Evolutionary conservation across 2,797 vertebrate genomes (phyloP).

Genomic region (Kryptolebias ocellatus): DNA sequence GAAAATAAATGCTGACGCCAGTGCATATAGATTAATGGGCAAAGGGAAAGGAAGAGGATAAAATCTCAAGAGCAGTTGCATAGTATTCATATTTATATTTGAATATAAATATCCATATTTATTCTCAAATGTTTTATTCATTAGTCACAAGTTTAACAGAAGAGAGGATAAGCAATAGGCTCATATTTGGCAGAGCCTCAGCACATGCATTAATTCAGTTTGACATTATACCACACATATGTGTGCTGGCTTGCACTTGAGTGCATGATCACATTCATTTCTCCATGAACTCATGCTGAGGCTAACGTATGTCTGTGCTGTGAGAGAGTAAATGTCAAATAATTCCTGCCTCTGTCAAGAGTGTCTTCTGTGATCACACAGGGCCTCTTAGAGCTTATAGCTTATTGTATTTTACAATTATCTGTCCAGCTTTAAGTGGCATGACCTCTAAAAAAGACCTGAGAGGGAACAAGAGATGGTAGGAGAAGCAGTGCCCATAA

Average conservation of each 20-base stretch:
- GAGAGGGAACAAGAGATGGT: conserved; percentile 12
- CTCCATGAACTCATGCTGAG: conserved; percentile 16
- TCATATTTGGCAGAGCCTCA: conserved; percentile 46
- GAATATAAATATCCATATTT: conserved; percentile 70
- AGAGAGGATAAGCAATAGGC: conserved; percentile 55
- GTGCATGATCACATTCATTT: conserved; percentile 28
- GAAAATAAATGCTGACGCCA: conserved; percentile 62
- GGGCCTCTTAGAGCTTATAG: conserved; percentile 13
- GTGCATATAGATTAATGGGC: conserved; percentile 63
- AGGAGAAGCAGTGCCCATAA: conserved; percentile 37
- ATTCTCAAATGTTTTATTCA: conserved; percentile 77
- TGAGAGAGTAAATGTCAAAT: conserved; percentile 30
- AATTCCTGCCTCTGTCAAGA: conserved; percentile 9
- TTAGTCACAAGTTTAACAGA: conserved; percentile 38
- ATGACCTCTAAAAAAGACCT: conserved; percentile 34
- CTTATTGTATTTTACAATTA: conserved; percentile 22
- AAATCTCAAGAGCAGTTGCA: conserved; percentile 66
- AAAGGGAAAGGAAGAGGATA: conserved; percentile 37
- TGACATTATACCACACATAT: conserved; percentile 37
- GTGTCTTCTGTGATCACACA: conserved; percentile 17
- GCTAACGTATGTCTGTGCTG: conserved; percentile 21
- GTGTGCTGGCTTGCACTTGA: conserved; percentile 17
- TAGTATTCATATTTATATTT: conserved; percentile 69
- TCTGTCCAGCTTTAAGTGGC: conserved; percentile 27
- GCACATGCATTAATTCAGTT: conserved; percentile 58